Evolutionary conservation across 2,888 invertebrate genomes (phyloP), one percentile per base, ranked within the genome.

Genomic region (Operophtera brumata): DNA sequence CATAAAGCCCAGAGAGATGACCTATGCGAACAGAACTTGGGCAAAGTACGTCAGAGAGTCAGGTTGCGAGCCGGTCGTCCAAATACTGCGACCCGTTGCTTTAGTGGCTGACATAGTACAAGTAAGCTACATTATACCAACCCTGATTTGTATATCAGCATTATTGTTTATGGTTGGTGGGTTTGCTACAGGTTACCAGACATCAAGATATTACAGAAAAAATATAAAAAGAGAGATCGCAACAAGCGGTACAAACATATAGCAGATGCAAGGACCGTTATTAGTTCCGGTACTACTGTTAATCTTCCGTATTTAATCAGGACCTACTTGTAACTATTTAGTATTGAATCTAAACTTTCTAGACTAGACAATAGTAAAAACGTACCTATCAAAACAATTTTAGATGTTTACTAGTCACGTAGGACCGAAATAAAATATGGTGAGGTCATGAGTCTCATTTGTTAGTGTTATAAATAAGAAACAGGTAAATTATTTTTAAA

Each of bases 41-140:
- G 94, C 94, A 1, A 94, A 94, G 72, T 94, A 93, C 66, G 92
- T 94, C 6, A 86, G 93, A 49, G 94, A 94, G 70, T 93, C 93
- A 0, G 92, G 91, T 14, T 94, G 94, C 67, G 91, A 85, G 44
- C 91, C 90, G 0, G 88, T 90, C 1, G 91, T 91, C 5, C 90
- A 90, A 62, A 91, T 91, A 51, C 65, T 91, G 28, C 75, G 82
- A 42, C 90, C 91, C 0, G 78, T 90, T 1, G 89, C 90, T 1
- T 70, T 86, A 32, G 70, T 84, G 0, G 71, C 78, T 1, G 78
- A 83, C 9, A 14, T 75, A 0, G 75, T 76, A 47, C 66, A 81
- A 36, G 65, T 67, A 4, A 64, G 57, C 11, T 58, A 71, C 10
- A 59, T 64, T 3, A 54, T 39, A n/a, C 37, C 50, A 42, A 8